Evolutionary conservation across 2,113 vertebrate genomes (phyloP), one percentile per base, ranked within the genome.

Genomic region (Anolis sagrei): DNA sequence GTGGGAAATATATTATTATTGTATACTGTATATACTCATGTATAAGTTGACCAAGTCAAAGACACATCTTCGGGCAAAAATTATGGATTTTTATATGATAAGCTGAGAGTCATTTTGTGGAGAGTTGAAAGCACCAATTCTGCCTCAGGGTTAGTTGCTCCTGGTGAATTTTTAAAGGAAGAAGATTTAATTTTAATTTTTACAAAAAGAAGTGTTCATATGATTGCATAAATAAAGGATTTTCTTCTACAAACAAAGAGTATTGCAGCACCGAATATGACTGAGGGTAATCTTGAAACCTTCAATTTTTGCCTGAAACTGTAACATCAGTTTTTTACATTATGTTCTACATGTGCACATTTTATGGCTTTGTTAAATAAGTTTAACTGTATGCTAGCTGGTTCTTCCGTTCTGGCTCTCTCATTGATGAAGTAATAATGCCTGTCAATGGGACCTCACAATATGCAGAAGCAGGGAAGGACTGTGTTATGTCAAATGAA

Each of bases 371-470:
- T 74, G 39, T 66, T 66, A 73, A 86, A 32, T 79, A 79, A 74
- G 54, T 86, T 49, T 69, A 80, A 72, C 25, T 79, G 48, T 84
- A 75, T 81, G 44, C 68, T 91, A 62, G 85, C 81, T 84, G 80
- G 89, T 86, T 88, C 75, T 88, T 91, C 89, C 54, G 48, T 39
- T 76, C 81, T 75, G 72, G 77, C 18, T 5, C 79, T 51, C 70
- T 90, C 81, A 36, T n/a, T 92, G 82, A 89, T 88, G 80, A 86
- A 80, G 64, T 85, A 81, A 79, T 72, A 70, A 39, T 92, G 13
- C 88, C 51, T 80, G 2, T 91, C 89, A 88, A 74, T 93, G 84
- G 86, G 64, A 86, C 58, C 76, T 51, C 1, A 25, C 44, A 68
- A 83, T 90, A 83, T 91, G 44, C 72, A 91, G n/a, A 9, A 36